Evolutionary conservation across 2,113 vertebrate genomes (phyloP).

Genomic region (Puntigrus tetrazona): DNA sequence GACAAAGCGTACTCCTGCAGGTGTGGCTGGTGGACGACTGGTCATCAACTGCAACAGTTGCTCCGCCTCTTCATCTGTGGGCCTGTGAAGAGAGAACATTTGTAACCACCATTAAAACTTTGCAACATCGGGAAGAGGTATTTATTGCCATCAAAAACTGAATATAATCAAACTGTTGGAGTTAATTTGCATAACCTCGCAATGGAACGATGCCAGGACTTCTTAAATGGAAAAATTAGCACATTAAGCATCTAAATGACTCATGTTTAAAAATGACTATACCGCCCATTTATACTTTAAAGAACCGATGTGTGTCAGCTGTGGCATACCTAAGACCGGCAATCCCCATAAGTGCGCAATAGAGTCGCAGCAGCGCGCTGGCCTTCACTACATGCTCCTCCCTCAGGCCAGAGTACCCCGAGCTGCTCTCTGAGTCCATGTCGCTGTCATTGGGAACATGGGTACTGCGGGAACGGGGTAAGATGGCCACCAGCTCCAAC

Average conservation of each 20-base stretch:
- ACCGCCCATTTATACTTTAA: neutral
- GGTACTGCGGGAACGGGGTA: conserved; percentile 89
- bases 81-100: conserved; percentile 70
- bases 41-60: conserved; percentile 96
- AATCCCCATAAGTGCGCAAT: conserved; percentile 97
- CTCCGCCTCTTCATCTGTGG: conserved; percentile 95
- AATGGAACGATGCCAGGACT: neutral
- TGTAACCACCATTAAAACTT: neutral
- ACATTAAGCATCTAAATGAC: neutral
- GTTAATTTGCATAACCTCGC: neutral
- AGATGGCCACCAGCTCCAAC: conserved; percentile 91
- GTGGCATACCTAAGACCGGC: conserved; percentile 89
- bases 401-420: conserved; percentile 88
- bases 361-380: conserved; percentile 90
- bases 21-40: conserved; percentile 93
- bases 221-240: neutral
- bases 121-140: neutral
- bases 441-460: conserved; percentile 81
- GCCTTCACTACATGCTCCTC: conserved; percentile 98
- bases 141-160: neutral
- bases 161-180: neutral
- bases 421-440: conserved; percentile 74
- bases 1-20: conserved; percentile 95
- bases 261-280: neutral
- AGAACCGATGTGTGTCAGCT: neutral